Percentiles rank a stretch among this genome's conserved stretches.
Evolutionary conservation across 2,113 vertebrate species (phyloP).

Genomic region (Bothrops jararaca): DNA sequence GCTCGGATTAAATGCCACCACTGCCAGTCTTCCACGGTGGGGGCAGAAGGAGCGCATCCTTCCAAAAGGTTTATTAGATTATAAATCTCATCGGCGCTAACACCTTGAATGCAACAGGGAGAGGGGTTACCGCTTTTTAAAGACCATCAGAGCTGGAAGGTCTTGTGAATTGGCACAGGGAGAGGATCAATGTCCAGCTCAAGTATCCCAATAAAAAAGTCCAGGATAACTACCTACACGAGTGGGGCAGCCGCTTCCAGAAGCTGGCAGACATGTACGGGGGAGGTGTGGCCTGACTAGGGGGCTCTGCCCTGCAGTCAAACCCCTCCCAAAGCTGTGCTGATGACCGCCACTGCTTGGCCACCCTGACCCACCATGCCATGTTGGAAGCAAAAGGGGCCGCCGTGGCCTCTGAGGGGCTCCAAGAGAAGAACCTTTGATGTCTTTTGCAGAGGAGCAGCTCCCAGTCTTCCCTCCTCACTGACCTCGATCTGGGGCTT

Average conservation of each 20-base stretch:
- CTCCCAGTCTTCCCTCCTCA: not conserved
- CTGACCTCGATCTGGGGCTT: not conserved
- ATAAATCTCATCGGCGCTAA: not conserved
- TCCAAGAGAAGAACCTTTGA: not conserved
- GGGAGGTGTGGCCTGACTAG: slow-evolving; percentile 78
- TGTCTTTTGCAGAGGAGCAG: not conserved
- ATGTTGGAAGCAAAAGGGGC: not conserved
- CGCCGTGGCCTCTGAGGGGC: not conserved
- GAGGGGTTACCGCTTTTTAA: too few relatives aligned
- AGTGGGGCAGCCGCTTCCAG: slow-evolving; percentile 92
- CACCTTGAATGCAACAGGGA: too few relatives aligned
- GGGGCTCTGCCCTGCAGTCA: not conserved
- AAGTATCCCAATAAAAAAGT: too few relatives aligned
- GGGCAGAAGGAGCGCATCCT: not conserved
- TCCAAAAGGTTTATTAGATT: not conserved
- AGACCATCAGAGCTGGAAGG: too few relatives aligned
- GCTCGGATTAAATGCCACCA: not conserved
- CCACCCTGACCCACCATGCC: not conserved
- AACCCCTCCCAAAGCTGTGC: not conserved
- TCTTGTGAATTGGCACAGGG: too few relatives aligned
- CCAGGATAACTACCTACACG: slow-evolving; percentile 78
- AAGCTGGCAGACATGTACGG: slow-evolving; percentile 94
- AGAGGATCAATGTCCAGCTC: too few relatives aligned
- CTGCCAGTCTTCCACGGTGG: not conserved
- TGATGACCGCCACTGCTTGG: not conserved